Percentiles rank a stretch among this genome's conserved stretches.
Conservation (phyloP, 2,113 vertebrate species). For the Cynoglossus semilaevis region DNA sequence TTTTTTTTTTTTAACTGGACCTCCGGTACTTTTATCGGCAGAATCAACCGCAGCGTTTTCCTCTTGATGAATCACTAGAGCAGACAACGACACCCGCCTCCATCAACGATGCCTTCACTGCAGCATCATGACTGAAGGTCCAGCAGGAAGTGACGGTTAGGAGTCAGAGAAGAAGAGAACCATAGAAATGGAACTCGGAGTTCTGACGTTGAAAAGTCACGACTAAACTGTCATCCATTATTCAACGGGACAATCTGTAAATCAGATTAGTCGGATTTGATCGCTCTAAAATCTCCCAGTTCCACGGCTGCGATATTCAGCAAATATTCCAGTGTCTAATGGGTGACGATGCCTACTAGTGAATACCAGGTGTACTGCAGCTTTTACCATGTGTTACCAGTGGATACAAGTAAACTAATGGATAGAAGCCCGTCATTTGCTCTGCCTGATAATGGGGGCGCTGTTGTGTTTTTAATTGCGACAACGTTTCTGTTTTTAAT, state of each 20-base stretch:
- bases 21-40: conserved; percentile 7
- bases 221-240: conserved; percentile 79
- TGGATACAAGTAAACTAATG: too few relatives aligned
- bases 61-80: conserved; percentile 40
- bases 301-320: conserved; percentile 73
- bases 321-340: conserved; percentile 75
- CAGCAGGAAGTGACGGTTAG: background rate
- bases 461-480: too few relatives aligned
- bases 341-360: too few relatives aligned
- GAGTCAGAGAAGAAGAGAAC: background rate
- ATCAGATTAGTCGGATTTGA: conserved; percentile 81
- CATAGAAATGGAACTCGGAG: conserved; percentile 28
- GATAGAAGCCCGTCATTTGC: too few relatives aligned
- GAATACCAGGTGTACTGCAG: too few relatives aligned
- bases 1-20: too few relatives aligned
- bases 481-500: too few relatives aligned
- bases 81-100: conserved; percentile 46
- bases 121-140: conserved; percentile 12
- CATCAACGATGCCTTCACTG: conserved; percentile 15
- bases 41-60: conserved; percentile 18
- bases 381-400: too few relatives aligned
- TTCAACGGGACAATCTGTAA: conserved; percentile 78
- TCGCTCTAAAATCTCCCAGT: conserved; percentile 74
- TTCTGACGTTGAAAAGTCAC: conserved; percentile 77
- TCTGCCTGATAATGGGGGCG: too few relatives aligned